Percentiles rank a stretch among this genome's conserved stretches.
Evolutionary conservation across 1,140 invertebrate genomes (phyloP).

Genomic region (Trissolcus basalis): DNA sequence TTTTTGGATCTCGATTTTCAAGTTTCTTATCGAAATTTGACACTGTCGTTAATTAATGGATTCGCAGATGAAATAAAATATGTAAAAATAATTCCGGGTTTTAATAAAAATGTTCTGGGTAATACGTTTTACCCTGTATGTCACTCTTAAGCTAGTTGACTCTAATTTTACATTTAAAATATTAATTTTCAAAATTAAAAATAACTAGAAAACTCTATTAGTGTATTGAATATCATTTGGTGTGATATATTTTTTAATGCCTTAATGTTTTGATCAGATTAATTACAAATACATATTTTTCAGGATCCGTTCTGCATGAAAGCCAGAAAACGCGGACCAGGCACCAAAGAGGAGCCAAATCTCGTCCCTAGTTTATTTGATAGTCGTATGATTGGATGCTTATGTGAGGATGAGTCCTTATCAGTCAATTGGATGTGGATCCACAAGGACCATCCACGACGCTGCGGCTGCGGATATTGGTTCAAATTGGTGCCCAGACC

Average conservation of each 20-base stretch:
- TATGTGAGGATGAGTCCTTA: constrained; percentile 95
- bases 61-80: too few relatives aligned
- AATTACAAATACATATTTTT: constrained; percentile 44
- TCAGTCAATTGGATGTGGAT: constrained; percentile 96
- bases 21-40: too few relatives aligned
- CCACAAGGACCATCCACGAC: constrained; percentile 89
- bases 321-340: constrained; percentile 85
- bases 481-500: constrained; percentile 85
- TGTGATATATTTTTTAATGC: background rate
- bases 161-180: too few relatives aligned
- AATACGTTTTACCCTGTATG: too few relatives aligned
- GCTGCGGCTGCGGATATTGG: constrained; percentile 97
- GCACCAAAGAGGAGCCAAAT: constrained; percentile 91
- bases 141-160: too few relatives aligned
- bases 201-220: too few relatives aligned
- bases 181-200: too few relatives aligned
- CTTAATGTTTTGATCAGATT: background rate
- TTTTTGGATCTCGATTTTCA: too few relatives aligned
- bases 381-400: constrained; percentile 93
- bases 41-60: too few relatives aligned
- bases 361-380: constrained; percentile 92
- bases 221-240: too few relatives aligned
- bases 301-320: constrained; percentile 93
- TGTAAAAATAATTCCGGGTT: too few relatives aligned
- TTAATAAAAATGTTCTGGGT: too few relatives aligned